Evolutionary conservation across 2,113 vertebrate species (phyloP).

Genomic region (Heterotis niloticus): DNA sequence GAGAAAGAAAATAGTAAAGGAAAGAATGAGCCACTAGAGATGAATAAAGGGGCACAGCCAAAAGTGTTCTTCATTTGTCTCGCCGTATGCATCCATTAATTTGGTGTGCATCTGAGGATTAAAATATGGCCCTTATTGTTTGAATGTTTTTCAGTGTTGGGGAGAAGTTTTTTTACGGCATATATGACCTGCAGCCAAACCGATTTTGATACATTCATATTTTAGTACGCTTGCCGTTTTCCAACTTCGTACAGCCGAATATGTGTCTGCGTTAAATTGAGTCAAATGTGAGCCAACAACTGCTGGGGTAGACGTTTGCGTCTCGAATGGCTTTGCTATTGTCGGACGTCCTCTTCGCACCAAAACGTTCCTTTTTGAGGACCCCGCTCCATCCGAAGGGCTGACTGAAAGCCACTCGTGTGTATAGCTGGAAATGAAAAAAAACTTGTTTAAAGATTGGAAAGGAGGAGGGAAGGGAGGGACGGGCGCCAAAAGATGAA

Average conservation of each 20-base stretch:
- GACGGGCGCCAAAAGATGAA: neutral
- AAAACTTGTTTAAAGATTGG: neutral
- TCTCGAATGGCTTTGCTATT: too few species aligned
- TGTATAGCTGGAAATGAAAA: neutral
- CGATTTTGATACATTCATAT: too few species aligned
- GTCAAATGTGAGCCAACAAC: too few species aligned
- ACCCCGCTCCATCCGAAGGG: neutral
- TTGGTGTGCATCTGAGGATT: neutral
- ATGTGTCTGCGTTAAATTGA: too few species aligned
- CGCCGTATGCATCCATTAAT: too few species aligned
- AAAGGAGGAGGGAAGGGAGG: neutral
- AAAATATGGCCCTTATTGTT: conserved; percentile 1
- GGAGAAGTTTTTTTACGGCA: neutral
- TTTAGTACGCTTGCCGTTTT: too few species aligned
- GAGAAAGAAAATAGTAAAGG: too few species aligned
- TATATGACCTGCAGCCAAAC: conserved; percentile 37
- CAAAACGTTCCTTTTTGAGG: conserved; percentile 45
- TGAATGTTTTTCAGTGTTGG: neutral
- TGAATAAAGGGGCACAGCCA: too few species aligned
- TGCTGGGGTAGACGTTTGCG: too few species aligned
- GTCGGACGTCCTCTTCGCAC: too few species aligned
- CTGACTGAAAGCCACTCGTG: conserved; percentile 43
- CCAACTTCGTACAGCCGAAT: too few species aligned
- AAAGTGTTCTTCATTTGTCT: neutral
- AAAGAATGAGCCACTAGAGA: too few species aligned